Evolutionary conservation across 2,113 vertebrate species (phyloP).

Genomic region (Nothoprocta perdicaria): DNA sequence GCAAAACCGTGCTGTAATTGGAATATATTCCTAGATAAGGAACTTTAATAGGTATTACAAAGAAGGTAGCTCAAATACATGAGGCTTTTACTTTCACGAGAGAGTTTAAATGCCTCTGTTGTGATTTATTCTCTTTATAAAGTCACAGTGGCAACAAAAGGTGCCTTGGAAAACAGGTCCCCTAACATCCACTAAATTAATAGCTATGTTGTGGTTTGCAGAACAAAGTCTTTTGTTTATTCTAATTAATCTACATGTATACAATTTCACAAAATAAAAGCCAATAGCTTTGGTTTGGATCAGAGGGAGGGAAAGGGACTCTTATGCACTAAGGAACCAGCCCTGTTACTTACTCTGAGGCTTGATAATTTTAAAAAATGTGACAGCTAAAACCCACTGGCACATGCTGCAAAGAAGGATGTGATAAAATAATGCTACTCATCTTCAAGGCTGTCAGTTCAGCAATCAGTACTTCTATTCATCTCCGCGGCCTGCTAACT

Average conservation of each 20-base stretch:
- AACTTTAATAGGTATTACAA: background rate
- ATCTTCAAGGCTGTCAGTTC: constrained; percentile 78
- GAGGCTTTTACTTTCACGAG: background rate
- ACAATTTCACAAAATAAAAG: constrained; percentile 62
- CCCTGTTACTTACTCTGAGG: constrained; percentile 41
- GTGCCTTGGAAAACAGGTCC: background rate
- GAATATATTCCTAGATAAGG: background rate
- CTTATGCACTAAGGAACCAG: constrained; percentile 29
- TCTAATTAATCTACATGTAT: constrained; percentile 40
- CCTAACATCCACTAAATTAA: constrained; percentile 19
- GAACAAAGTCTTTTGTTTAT: constrained; percentile 14
- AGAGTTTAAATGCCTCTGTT: background rate
- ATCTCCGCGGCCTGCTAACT: constrained; percentile 74
- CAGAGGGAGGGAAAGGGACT: constrained; percentile 6
- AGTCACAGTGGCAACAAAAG: background rate
- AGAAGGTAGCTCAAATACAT: background rate
- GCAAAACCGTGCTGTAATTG: background rate
- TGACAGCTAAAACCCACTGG: constrained; percentile 71
- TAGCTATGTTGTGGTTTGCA: background rate
- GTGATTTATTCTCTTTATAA: background rate
- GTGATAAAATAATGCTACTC: constrained; percentile 76
- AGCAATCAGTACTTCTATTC: constrained; percentile 77
- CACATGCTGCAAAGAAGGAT: constrained; percentile 70
- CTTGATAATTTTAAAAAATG: constrained; percentile 70
- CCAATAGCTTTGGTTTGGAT: background rate